Conservation (phyloP, 2,113 vertebrate genomes). For the Silurus meridionalis region DNA sequence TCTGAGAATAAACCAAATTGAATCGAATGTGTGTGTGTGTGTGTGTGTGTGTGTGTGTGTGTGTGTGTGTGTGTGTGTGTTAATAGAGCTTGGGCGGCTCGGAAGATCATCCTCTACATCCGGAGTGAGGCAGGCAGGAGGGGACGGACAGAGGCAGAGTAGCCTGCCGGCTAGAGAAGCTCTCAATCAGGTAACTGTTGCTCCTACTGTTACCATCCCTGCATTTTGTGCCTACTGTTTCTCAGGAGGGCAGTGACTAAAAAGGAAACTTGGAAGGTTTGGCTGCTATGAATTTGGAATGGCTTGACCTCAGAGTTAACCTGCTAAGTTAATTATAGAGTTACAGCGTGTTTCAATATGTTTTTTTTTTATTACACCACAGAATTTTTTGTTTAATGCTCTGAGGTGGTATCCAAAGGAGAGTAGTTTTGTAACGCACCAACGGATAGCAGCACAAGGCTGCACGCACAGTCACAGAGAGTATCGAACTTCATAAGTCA, state of each 20-base stretch:
- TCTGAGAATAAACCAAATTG: background rate
- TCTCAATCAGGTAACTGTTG: conserved; percentile 74
- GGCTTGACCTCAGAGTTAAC: background rate
- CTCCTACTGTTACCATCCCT: background rate
- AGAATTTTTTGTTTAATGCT: background rate
- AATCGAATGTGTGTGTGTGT: conserved; percentile 11
- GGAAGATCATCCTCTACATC: conserved; percentile 89
- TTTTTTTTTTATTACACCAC: background rate
- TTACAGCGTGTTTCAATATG: background rate
- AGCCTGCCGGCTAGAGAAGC: conserved; percentile 81
- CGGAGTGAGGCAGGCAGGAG: conserved; percentile 82
- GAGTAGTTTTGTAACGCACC: too few relatives aligned
- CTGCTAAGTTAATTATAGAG: background rate
- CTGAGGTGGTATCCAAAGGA: too few relatives aligned
- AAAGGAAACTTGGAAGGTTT: background rate
- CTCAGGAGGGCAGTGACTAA: background rate
- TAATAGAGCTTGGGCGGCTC: conserved; percentile 83
- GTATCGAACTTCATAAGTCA: too few relatives aligned
- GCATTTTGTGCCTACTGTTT: background rate
- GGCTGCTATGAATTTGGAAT: background rate
- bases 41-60: conserved; percentile 23
- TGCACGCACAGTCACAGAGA: too few relatives aligned
- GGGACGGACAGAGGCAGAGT: conserved; percentile 81
- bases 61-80: conserved; percentile 32
- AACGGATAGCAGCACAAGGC: too few relatives aligned